Evolutionary conservation across 2,113 vertebrate species (phyloP), one percentile per base, ranked within the genome.

Genomic region (Seriola rivoliana): DNA sequence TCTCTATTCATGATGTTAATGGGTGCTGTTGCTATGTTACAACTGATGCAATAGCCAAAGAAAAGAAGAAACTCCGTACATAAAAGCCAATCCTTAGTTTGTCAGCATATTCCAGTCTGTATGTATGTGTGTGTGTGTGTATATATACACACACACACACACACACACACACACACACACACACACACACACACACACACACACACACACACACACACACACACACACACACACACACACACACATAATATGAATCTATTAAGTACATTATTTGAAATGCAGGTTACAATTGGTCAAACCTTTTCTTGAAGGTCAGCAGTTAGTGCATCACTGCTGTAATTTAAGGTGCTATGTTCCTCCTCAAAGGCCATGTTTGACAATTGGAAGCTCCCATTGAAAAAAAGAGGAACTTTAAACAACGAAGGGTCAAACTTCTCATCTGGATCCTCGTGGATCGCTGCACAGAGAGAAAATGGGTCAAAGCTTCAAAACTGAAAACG

Each of bases 361-460:
- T 36, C 84, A 55, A 91, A 89, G 66, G 17, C 74, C 80, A 52
- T 52, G 25, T 89, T 92, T 29, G 82, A 72, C 69, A 96, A 52
- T 21, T 52, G 75, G 70, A 96, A 93, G 68, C 87, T 94, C 4
- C 95, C 95, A 1, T 71, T 92, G 68, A 94, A 95, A 68, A 48
- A 19, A 0, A 58, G 92, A 21, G 82, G 75, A 54, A 93, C 48
- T 21, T 36, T 59, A 73, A 94, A 96, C n/a, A 64, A 54, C 0
- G 85, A 71, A 9, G 0, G 8, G 77, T 95, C 89, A 78, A 87
- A 96, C 19, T 83, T 74, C 0, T 95, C 95, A 50, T 96, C 95
- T 14, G 3, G 29, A 14, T 95, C 94, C 3, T 78, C 38, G 1
- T 92, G 25, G 5, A 72, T 11, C 1, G 19, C 95, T 95, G 87